These are phyloP conservation scores for Paramormyrops kingsleyae DNA, from an alignment of 2,113 vertebrate genomes.

Conservation along the genomic window DNA sequence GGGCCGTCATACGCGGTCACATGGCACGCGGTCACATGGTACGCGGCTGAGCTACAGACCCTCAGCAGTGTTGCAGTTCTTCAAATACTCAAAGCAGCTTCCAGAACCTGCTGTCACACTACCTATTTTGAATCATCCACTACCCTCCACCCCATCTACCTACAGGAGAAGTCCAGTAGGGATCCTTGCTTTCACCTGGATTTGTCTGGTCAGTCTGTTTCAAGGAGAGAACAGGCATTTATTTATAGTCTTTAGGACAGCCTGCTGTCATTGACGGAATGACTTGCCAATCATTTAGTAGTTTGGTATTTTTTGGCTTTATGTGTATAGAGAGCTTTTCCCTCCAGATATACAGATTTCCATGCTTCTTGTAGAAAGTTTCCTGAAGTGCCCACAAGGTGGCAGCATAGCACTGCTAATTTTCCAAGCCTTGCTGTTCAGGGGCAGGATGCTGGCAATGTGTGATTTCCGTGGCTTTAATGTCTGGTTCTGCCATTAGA, in stretches of 20 bases:
- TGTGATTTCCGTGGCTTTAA: background rate
- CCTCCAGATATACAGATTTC: background rate
- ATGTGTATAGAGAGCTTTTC: background rate
- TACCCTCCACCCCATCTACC: background rate
- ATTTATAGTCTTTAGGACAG: background rate
- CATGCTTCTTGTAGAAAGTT: background rate
- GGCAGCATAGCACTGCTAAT: slow-evolving; percentile 34
- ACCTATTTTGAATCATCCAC: too few species aligned
- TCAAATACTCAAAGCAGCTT: background rate
- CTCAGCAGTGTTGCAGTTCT: background rate
- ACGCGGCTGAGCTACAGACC: background rate
- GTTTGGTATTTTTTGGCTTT: background rate
- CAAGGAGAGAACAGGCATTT: background rate
- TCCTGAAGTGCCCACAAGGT: slow-evolving; percentile 33
- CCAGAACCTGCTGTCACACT: background rate
- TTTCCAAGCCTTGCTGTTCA: background rate
- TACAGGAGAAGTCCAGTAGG: background rate
- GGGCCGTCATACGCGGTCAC: background rate
- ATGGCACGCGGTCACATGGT: background rate
- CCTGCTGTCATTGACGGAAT: background rate
- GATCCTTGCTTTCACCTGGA: background rate
- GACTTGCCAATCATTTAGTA: background rate
- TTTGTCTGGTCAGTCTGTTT: background rate
- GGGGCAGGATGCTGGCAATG: slow-evolving; percentile 7
- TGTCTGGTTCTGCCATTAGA: background rate